Base-by-base conservation (phyloP, 2,113 vertebrate genomes). In the Sorex araneus region DNA sequence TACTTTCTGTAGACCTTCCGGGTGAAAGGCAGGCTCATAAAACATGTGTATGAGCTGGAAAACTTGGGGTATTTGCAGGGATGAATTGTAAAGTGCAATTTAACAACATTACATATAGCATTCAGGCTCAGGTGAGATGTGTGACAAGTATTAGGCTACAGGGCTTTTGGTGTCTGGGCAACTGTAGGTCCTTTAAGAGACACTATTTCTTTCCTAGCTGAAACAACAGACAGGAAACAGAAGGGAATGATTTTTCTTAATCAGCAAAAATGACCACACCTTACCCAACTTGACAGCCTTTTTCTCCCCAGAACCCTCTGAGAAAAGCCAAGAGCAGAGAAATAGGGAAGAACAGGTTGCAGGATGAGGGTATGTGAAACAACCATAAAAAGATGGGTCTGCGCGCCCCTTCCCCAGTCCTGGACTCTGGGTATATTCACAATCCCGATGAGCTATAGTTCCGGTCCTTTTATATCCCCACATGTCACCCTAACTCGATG, bases 1-100 rank as follows among this genome's bases (percentile, higher is more conserved):
- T 92, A 88, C 93, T 96, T 94, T 96, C 87, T 77, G 45, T 80
- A 96, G 93, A 94, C 78, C 93, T 96, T 96, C 94, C 88, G 75
- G 88, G 85, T 91, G 80, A 87, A 87, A 93, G 85, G 75, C 82
- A 93, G 94, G 82, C 92, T 92, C 94, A 88, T 93, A 91, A 94
- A 94, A 80, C 84, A 91, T 47, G 85, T 92, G 93, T 76, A 75
- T 66, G 84, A 76, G 85, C 81, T 91, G 87, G 45, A 83, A 90
- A 91, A 84, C 64, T 85, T 94, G 84, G 94, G 93, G 70, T 84
- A 21, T n/a, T 78, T 84, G 87, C 74, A 87, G 89, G 60, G 70
- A 93, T 92, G 93, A 86, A 84, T 64, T 66, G 18, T 88, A 91
- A 90, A 87, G 25, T 3, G 0, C 34, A 57, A 13, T 94, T 95